Base-by-base conservation (phyloP, 2,888 invertebrate species). In the Ethmia dodecea region DNA sequence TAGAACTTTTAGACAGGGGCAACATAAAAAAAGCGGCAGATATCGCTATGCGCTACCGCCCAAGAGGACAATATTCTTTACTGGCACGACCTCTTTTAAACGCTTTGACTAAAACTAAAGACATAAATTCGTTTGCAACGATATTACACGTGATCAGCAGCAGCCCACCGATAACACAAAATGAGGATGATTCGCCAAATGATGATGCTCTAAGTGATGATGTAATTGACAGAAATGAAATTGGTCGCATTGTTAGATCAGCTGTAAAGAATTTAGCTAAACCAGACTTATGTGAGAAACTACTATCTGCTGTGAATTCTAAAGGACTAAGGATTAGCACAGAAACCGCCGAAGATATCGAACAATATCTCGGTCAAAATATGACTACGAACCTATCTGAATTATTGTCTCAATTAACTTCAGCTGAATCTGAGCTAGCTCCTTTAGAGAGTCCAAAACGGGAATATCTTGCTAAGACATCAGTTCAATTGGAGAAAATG, bases 311-410 rank as follows among this genome's bases (percentile, higher is more conserved):
- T 12, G 56, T 93, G 22, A 81, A 90, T n/a, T 71, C 88, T 2
- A 87, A 90, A 55, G 94, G 94, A 0, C 58, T 94, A 11, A 88
- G 90, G 29, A 89, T 94, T 15, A 89, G 88, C 14, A 89, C 87
- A 15, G 60, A 70, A 2, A 69, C 87, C 27, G 93, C 93, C 0
- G 89, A 91, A 52, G 73, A 71, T 10, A 75, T 94, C 18, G 89
- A 92, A 55, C 89, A 90, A 20, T 87, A 80, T 45, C 64, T 94
- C 1, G 91, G 91, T 0, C 88, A 90, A 25, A 88, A 89, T 41
- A 81, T 93, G 84, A 92, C 92, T 0, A 84, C 90, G 0, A 76
- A 83, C 42, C 77, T 93, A 24, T 90, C 92, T 0, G 88, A 89
- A 47, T 61, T 90, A 12, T 68, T 94, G 5, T 80, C 88, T 0